Base-by-base conservation (phyloP, 1,140 invertebrate genomes). In the Atta texana region DNA sequence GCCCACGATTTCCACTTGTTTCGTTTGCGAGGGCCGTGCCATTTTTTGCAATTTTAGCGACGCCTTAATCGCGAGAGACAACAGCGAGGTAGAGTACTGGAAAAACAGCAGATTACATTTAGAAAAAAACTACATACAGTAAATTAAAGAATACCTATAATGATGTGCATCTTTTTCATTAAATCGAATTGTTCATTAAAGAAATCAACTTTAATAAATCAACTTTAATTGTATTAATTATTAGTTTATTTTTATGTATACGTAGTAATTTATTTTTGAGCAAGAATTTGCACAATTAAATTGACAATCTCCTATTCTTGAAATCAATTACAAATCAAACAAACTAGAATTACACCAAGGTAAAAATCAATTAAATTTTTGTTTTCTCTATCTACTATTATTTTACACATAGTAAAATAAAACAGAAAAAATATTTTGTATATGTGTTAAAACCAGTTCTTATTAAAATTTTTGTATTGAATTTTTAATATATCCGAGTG, bases 41-140 rank as follows among this genome's bases (percentile, higher is more conserved):
- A 61, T 74, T 74, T 74, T 75, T 84, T 75, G 18, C 39, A 74
- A 74, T 82, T 74, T 31, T 59, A 61, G 34, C 34, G 53, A 72
- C 68, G 53, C 34, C 71, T 75, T 75, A 75, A 84, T 75, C 69
- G 57, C 69, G 69, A 75, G 55, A 84, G 57, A 63, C 69, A 84
- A 61, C 53, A 24, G 6, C 31, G 16, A 55, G 31, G 6, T 72
- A 44, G 24, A 71, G 5, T 49, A 12, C 10, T 16, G n/a, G 16
- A 68, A 71, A 39, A 31, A 81, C 34, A 55, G 7, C 3, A 16
- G 21, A 31, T 82, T 59, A 34, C 34, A n/a, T 18, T 16, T 57
- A 21, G 69, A 31, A 31, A 44, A 44, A 82, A 59, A 3, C 12
- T 3, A 4, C 14, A 7, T 39, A 49, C 7, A 31, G 2, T 69